A percentile compares a stretch with the other conserved stretches of the same genome.
Evolutionary conservation across 2,797 vertebrate species (phyloP).

Genomic region (Lycodopsis pacificus): DNA sequence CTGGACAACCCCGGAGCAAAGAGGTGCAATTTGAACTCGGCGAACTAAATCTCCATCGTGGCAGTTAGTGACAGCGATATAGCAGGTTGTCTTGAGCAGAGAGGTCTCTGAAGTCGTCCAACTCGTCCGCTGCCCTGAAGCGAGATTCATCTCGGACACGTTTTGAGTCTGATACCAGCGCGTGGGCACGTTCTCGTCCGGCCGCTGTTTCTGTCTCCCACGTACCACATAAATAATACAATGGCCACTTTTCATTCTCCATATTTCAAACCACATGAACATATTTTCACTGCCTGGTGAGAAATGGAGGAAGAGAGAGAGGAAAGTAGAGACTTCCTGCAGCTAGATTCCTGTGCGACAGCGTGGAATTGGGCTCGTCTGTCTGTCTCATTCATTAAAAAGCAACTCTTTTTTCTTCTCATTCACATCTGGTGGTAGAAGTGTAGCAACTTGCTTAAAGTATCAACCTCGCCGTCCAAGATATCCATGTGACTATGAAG

Average conservation of each 20-base stretch:
- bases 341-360: neutral
- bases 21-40: neutral
- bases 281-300: constrained; percentile 17
- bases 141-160: constrained; percentile 14
- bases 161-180: constrained; percentile 2
- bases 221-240: constrained; percentile 42
- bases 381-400: neutral
- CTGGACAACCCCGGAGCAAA: neutral
- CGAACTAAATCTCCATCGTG: neutral
- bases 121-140: neutral
- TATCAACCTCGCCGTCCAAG: neutral
- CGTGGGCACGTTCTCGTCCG: neutral
- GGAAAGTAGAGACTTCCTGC: neutral
- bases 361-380: too few species aligned
- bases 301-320: neutral
- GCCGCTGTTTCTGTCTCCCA: constrained; percentile 2
- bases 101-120: neutral
- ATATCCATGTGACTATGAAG: neutral
- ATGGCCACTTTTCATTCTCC: constrained; percentile 41
- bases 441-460: neutral
- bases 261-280: constrained; percentile 35
- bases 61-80: constrained; percentile 2
- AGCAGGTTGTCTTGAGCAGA: neutral
- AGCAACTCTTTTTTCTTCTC: neutral
- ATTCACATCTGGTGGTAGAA: neutral